Evolutionary conservation across 2,797 vertebrate genomes (phyloP).

Genomic region (Microhierax caerulescens): DNA sequence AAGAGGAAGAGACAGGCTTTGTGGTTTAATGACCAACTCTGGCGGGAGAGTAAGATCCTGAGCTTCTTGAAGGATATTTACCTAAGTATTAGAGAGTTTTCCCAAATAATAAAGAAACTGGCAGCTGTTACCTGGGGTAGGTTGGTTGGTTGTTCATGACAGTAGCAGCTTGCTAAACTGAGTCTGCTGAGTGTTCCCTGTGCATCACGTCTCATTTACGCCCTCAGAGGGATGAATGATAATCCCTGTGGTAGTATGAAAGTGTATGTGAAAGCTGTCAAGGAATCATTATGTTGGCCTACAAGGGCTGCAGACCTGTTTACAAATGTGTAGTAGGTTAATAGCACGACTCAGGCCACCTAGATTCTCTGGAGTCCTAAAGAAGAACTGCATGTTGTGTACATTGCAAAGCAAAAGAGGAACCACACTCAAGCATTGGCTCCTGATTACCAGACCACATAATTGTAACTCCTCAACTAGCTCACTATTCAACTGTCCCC

Average conservation of each 20-base stretch:
- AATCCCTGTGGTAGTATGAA: neutral
- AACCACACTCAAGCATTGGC: rapidly evolving
- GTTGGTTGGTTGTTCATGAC: neutral
- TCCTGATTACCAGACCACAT: neutral
- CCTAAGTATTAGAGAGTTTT: neutral
- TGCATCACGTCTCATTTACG: neutral
- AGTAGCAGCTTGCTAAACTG: neutral
- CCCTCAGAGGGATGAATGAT: neutral
- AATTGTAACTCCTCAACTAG: neutral
- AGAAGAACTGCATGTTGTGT: neutral
- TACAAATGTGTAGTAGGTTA: neutral
- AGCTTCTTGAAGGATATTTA: neutral
- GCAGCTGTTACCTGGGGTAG: neutral
- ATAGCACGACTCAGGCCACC: neutral
- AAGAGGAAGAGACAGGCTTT: neutral
- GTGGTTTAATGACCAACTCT: neutral
- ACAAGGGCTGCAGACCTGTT: neutral
- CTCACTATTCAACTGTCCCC: neutral
- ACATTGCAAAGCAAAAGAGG: neutral
- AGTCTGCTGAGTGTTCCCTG: rapidly evolving
- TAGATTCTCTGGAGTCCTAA: neutral
- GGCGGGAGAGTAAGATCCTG: neutral
- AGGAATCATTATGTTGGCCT: neutral
- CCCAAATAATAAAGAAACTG: neutral
- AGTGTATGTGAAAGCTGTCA: neutral